Conservation (phyloP, 2,888 invertebrate genomes). For the Onthophagus sagittarius region DNA sequence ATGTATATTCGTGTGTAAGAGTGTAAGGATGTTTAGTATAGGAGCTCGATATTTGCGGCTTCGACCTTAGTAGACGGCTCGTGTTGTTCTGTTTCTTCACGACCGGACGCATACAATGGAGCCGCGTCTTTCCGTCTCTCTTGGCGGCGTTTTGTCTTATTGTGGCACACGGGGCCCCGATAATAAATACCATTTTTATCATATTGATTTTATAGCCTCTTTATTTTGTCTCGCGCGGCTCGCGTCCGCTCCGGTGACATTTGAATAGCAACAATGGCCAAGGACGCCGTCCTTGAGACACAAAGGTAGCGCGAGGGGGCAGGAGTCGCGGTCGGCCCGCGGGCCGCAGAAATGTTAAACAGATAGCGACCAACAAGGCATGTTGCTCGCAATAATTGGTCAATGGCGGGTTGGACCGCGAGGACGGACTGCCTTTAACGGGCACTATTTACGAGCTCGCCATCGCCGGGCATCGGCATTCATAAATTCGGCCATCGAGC, state of each 20-base stretch:
- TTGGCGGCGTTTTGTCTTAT: conserved; percentile 36
- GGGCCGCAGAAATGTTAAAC: conserved; percentile 11
- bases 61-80: neutral
- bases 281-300: conserved; percentile 38
- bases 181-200: conserved; percentile 44
- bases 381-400: conserved; percentile 14
- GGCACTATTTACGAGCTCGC: conserved; percentile 8
- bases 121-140: conserved; percentile 7
- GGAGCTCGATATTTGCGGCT: conserved; percentile 5
- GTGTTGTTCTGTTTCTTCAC: neutral
- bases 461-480: conserved; percentile 6
- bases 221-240: conserved; percentile 41
- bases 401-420: conserved; percentile 1
- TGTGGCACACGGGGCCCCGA: conserved; percentile 36
- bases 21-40: conserved; percentile 2
- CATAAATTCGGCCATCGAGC: conserved; percentile 3
- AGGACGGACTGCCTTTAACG: neutral
- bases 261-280: conserved; percentile 45
- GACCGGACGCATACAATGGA: conserved; percentile 14
- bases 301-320: conserved; percentile 17
- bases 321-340: conserved; percentile 5
- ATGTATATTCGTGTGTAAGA: neutral
- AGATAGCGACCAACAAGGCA: conserved; percentile 13
- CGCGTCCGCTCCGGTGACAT: conserved; percentile 38
- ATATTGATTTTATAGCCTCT: conserved; percentile 43